These are phyloP conservation scores for Electrophaes corylata DNA, from an alignment of 2,888 invertebrate genomes.

Conservation along the genomic window DNA sequence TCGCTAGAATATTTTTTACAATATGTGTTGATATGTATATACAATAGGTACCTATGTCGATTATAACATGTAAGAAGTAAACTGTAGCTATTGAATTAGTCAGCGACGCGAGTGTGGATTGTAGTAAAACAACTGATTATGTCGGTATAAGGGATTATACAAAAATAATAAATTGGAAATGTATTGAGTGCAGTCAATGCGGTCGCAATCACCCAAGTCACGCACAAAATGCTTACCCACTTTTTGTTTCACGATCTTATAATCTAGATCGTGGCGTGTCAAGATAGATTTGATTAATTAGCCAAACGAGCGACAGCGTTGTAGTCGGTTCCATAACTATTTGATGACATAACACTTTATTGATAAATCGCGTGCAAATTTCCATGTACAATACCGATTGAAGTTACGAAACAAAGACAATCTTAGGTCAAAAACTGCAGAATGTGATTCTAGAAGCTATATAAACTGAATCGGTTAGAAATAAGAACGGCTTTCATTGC, in stretches of 20 bases:
- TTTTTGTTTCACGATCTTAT: slow-evolving; percentile 37
- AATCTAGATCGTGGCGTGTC: slow-evolving; percentile 42
- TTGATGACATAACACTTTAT: slow-evolving; percentile 41
- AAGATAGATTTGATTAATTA: slow-evolving; percentile 44
- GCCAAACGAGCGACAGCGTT: slow-evolving; percentile 35
- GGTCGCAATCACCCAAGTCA: slow-evolving; percentile 39
- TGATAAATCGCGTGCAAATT: slow-evolving; percentile 34
- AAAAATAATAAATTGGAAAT: slow-evolving; percentile 23
- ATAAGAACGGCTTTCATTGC: background rate
- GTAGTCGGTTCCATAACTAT: slow-evolving; percentile 35
- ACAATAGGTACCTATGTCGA: too few species aligned
- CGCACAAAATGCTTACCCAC: slow-evolving; percentile 35
- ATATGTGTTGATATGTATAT: too few species aligned
- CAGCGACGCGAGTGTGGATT: too few species aligned
- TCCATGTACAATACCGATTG: slow-evolving; percentile 12
- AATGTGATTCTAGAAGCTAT: too few species aligned
- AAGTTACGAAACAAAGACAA: background rate
- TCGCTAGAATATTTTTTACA: too few species aligned
- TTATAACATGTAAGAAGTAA: too few species aligned
- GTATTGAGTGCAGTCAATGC: slow-evolving; percentile 23
- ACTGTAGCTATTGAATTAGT: too few species aligned
- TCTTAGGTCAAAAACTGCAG: background rate
- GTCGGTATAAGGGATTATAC: slow-evolving; percentile 4
- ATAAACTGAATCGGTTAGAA: background rate
- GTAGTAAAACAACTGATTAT: too few species aligned